phyloP scores from a whole-genome alignment of 2,888 invertebrate species.

The Zhuqinia jingwanae region DNA sequence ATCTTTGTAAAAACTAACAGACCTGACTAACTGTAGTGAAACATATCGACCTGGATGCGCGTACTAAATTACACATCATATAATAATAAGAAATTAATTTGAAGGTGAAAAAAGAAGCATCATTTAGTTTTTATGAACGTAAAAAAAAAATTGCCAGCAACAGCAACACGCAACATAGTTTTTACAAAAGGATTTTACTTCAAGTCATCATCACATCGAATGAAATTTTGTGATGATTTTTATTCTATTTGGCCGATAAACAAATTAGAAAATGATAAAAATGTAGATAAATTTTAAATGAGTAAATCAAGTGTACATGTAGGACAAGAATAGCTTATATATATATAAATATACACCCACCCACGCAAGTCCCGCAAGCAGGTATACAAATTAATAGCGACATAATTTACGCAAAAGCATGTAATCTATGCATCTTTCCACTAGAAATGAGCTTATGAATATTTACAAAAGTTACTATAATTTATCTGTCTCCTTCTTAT shows the following conservation, averaged over 20 bases:
- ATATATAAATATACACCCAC: no score
- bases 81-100: not conserved
- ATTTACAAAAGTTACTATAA: not conserved
- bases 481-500: no score
- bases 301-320: no score
- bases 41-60: slow-evolving; percentile 57
- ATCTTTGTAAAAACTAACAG: not conserved
- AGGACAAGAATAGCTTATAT: no score
- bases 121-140: slow-evolving; percentile 4
- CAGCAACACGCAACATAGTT: not conserved
- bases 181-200: not conserved
- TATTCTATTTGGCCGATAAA: no score
- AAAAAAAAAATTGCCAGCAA: not conserved
- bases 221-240: no score
- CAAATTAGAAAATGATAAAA: no score
- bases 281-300: no score
- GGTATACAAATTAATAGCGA: not conserved
- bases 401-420: no score
- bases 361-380: not conserved
- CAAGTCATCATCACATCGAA: no score
- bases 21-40: slow-evolving; percentile 61
- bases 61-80: slow-evolving; percentile 33
- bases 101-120: not conserved
- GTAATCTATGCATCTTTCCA: not conserved
- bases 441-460: slow-evolving; percentile 56